Conservation (phyloP, 1,140 invertebrate genomes). For the Lepidostoma basale region DNA sequence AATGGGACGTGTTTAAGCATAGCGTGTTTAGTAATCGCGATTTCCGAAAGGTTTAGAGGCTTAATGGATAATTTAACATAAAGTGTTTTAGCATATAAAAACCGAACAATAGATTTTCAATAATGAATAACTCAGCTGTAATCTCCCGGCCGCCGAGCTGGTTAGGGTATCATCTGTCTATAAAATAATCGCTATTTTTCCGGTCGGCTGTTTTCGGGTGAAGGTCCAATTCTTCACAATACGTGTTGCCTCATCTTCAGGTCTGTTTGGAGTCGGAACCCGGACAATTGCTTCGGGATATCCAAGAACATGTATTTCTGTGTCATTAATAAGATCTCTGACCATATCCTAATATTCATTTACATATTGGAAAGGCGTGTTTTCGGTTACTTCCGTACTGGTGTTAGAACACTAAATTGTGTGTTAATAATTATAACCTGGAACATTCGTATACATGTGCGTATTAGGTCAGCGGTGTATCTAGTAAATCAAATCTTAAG, state of each 20-base stretch:
- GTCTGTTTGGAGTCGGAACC: neutral
- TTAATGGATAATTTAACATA: neutral
- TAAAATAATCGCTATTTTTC: constrained; percentile 28
- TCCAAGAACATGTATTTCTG: neutral
- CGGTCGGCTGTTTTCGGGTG: constrained; percentile 30
- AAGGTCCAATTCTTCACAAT: constrained; percentile 21
- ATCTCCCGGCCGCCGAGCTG: neutral
- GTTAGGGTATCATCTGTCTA: constrained; percentile 11
- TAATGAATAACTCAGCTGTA: neutral
- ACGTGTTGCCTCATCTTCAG: constrained; percentile 16
- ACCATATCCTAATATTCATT: neutral
- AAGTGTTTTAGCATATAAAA: constrained; percentile 12
- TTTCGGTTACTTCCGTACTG: too few species aligned
- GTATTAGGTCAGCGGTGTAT: too few species aligned
- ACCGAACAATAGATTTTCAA: constrained; percentile 7
- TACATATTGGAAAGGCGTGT: neutral
- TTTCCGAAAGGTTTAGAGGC: neutral
- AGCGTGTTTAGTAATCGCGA: neutral
- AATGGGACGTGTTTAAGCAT: neutral
- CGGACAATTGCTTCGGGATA: constrained; percentile 5
- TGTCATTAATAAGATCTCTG: constrained; percentile 12
- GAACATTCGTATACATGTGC: too few species aligned
- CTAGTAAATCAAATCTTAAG: too few species aligned
- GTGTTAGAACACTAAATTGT: too few species aligned
- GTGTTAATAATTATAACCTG: too few species aligned